Conservation (phyloP, 2,113 vertebrate genomes). For the Perca schrenkii region DNA sequence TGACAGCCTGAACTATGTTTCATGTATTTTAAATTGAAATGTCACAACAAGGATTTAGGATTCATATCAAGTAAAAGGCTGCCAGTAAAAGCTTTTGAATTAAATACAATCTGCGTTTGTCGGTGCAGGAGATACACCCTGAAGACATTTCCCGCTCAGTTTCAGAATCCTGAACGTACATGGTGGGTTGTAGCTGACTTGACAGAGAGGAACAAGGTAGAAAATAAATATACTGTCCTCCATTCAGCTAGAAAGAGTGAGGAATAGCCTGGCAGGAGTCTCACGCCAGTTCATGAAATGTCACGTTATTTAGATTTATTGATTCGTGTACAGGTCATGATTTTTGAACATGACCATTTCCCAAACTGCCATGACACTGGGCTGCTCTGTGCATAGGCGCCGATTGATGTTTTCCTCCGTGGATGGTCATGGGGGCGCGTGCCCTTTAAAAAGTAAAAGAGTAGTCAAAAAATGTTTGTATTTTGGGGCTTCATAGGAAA, state of each 20-base stretch:
- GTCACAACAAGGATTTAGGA: constrained; percentile 45
- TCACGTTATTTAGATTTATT: too few species aligned
- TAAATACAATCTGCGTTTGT: constrained; percentile 26
- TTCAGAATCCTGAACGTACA: not conserved
- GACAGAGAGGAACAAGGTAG: not conserved
- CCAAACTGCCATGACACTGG: too few species aligned
- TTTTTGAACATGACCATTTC: too few species aligned
- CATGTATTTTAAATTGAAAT: constrained; percentile 50
- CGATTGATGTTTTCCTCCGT: too few species aligned
- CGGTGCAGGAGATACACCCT: constrained; percentile 6
- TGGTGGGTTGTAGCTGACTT: not conserved
- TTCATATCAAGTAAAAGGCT: constrained; percentile 24
- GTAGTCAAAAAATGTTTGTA: too few species aligned
- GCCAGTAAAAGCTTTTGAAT: constrained; percentile 12
- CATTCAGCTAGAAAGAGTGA: not conserved
- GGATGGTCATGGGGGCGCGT: too few species aligned
- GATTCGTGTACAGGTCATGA: too few species aligned
- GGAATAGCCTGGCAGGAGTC: not conserved
- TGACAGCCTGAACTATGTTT: constrained; percentile 4
- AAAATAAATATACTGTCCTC: not conserved
- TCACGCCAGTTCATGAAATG: too few species aligned
- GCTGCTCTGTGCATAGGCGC: too few species aligned
- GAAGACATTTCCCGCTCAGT: not conserved
- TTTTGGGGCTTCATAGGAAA: too few species aligned
- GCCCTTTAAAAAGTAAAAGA: too few species aligned